These are phyloP conservation scores for Homarus americanus DNA, from an alignment of 1,140 invertebrate species.

Conservation along the genomic window DNA sequence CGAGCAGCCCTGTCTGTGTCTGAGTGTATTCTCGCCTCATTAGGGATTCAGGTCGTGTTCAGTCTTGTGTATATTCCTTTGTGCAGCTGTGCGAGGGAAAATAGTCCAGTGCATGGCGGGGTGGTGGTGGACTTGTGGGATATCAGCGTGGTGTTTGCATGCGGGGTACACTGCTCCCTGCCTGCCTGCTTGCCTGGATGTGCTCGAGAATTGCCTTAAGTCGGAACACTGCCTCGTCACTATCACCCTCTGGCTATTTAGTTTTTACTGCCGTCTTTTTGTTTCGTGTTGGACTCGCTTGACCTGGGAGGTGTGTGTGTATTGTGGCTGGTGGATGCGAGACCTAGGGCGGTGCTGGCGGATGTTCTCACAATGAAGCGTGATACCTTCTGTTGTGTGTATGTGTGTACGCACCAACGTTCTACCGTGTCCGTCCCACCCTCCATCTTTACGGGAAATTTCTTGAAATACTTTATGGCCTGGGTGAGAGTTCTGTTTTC, in stretches of 20 bases:
- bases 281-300: neutral
- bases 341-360: too few species aligned
- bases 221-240: neutral
- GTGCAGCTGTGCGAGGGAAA: neutral
- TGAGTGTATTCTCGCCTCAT: neutral
- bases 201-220: neutral
- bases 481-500: too few species aligned
- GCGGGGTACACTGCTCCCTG: too few species aligned
- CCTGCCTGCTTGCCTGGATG: neutral
- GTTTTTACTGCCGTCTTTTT: neutral
- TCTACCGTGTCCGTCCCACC: too few species aligned
- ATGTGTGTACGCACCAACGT: too few species aligned
- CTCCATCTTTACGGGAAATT: too few species aligned
- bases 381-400: too few species aligned
- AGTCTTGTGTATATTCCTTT: neutral
- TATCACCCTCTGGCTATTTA: neutral
- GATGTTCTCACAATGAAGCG: too few species aligned
- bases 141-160: too few species aligned
- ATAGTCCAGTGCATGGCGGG: neutral
- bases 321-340: neutral
- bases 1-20: neutral
- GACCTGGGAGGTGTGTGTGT: neutral
- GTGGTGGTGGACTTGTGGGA: too few species aligned
- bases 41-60: neutral
- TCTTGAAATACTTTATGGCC: too few species aligned